Base-by-base conservation (phyloP, 2,113 vertebrate genomes). In the Aptenodytes forsteri region DNA sequence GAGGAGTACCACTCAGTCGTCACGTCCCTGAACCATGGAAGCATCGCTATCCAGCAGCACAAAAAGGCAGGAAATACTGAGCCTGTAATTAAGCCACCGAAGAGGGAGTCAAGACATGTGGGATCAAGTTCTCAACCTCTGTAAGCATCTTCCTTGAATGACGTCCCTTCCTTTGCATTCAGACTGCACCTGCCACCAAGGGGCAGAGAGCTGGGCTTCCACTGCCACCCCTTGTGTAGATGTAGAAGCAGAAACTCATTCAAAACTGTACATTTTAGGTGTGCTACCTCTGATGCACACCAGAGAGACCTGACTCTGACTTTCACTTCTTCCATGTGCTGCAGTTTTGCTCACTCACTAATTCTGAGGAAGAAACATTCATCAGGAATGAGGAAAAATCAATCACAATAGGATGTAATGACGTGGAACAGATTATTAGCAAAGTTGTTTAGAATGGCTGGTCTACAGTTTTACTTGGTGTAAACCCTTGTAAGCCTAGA, bases 1-100 rank as follows among this genome's bases (percentile, higher is more conserved):
- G n/a, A 52, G 70, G 3, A 32, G 3, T 2, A 25, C 4, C n/a
- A 3, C 49, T 5, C 50, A 3, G 8, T 5, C 9, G 1, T 3
- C 44, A 5, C 10, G 1, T 27, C 69, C 69, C 61, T 3, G 6
- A 7, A 2, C 32, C 26, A 2, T 0, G 42, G 69, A 13, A 49
- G 52, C 67, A 34, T 26, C 75, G 0, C 47, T 2, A 2, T 4
- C 59, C 30, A 6, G 52, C 77, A n/a, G 56, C 65, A 54, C 22
- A 1, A 5, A 8, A 10, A 4, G 75, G 67, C n/a, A 34, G 76
- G 38, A 23, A 22, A 34, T 2, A 6, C 19, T 0, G 17, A 55
- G 30, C n/a, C 42, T 14, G 49, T 4, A 11, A 26, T 26, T 13
- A 15, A 58, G 66, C 10, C 34, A 8, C 42, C 11, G 49, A 15